A percentile compares a stretch with the other conserved stretches of the same genome.
phyloP scores from a whole-genome alignment of 2,888 invertebrate species.

The Noctua pronuba region DNA sequence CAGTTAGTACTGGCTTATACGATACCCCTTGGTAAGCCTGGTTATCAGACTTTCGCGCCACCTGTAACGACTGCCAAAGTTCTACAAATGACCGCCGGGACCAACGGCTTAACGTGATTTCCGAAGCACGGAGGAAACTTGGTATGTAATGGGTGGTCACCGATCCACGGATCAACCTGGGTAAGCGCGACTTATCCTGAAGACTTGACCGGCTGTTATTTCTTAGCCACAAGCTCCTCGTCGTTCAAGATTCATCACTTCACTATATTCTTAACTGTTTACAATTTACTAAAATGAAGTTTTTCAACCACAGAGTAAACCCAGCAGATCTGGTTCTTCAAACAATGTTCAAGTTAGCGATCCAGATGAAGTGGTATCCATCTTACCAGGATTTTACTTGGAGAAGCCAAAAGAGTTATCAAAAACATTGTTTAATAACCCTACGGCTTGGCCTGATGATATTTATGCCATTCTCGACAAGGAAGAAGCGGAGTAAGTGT shows the following conservation, averaged over 20 bases:
- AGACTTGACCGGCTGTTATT: too few relatives aligned
- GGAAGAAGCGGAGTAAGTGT: not conserved
- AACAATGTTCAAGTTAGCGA: not conserved
- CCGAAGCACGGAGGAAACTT: too few relatives aligned
- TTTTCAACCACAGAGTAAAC: constrained; percentile 3
- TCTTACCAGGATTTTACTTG: constrained; percentile 77
- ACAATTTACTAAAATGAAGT: not conserved
- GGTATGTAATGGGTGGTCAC: too few relatives aligned
- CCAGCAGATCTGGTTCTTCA: not conserved
- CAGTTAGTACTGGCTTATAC: too few relatives aligned
- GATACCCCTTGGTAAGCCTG: too few relatives aligned
- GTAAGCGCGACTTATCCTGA: too few relatives aligned
- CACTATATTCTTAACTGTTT: not conserved
- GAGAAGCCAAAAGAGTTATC: constrained; percentile 73
- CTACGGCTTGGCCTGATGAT: constrained; percentile 62
- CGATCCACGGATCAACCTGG: too few relatives aligned
- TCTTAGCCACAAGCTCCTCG: too few relatives aligned
- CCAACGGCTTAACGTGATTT: too few relatives aligned
- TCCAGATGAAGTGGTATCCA: constrained; percentile 56
- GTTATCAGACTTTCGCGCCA: too few relatives aligned
- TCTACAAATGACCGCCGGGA: too few relatives aligned
- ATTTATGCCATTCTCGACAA: constrained; percentile 74
- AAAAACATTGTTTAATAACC: constrained; percentile 75
- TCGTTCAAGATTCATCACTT: not conserved
- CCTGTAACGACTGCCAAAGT: too few relatives aligned